These are phyloP conservation scores for Sinosuthora webbiana DNA, from an alignment of 2,113 vertebrate genomes.

Conservation along the genomic window DNA sequence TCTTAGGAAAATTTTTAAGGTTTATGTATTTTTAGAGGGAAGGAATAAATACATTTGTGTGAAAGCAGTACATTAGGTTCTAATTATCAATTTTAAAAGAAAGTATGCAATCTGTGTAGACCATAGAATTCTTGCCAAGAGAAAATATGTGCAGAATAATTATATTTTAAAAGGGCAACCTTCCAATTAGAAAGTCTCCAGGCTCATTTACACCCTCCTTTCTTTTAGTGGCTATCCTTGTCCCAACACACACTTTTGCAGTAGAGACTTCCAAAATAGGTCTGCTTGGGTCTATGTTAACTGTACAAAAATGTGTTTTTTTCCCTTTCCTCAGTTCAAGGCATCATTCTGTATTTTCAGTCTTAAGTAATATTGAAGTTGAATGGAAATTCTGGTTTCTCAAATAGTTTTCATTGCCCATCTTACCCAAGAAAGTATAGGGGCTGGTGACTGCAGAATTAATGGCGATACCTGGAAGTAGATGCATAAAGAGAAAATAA, in stretches of 20 bases:
- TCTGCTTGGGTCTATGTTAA: not conserved
- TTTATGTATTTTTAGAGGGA: not conserved
- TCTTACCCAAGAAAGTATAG: not conserved
- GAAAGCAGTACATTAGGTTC: not conserved
- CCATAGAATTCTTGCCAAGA: not conserved
- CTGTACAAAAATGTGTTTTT: not conserved
- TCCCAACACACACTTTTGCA: not conserved
- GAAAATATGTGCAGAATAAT: not conserved
- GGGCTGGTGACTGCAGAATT: not conserved
- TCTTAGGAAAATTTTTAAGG: not conserved
- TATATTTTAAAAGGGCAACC: not conserved
- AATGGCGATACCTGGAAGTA: not conserved
- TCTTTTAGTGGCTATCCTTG: not conserved
- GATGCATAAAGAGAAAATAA: not conserved
- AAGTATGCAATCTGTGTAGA: not conserved
- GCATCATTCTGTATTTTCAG: accelerated
- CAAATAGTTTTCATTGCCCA: not conserved
- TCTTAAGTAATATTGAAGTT: not conserved
- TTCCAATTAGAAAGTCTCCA: not conserved
- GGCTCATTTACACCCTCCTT: not conserved
- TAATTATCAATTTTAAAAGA: not conserved
- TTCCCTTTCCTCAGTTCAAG: not conserved
- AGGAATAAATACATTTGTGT: not conserved
- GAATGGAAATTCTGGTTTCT: not conserved
- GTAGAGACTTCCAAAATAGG: not conserved